A percentile compares a stretch with the other conserved stretches of the same genome.
Conservation (phyloP, 2,888 invertebrate genomes). For the Xylophagus ater region DNA sequence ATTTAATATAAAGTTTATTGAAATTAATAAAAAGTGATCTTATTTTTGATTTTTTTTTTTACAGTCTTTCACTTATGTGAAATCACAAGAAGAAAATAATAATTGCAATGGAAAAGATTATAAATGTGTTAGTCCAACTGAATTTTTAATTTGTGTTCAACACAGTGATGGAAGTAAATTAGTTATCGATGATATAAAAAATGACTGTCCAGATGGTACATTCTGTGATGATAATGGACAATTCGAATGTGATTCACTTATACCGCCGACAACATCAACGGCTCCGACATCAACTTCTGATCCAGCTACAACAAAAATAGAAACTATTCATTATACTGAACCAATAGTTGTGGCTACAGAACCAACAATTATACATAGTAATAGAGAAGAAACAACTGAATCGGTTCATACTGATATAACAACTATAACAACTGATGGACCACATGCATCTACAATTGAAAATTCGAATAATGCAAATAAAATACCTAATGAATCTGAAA, state of each 20-base stretch:
- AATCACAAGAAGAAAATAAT: constrained; percentile 4
- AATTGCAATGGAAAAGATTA: constrained; percentile 42
- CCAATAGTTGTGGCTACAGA: neutral
- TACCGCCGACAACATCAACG: constrained; percentile 21
- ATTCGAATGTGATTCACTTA: constrained; percentile 40
- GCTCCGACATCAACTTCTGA: constrained; percentile 14
- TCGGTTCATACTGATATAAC: neutral
- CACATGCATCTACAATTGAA: no score
- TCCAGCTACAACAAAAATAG: constrained; percentile 7
- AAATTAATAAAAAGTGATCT: neutral
- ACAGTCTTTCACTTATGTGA: constrained; percentile 6
- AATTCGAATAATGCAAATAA: no score
- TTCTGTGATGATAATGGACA: constrained; percentile 33
- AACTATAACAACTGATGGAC: neutral
- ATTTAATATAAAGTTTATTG: neutral
- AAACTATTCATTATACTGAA: neutral
- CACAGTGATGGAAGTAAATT: constrained; percentile 38
- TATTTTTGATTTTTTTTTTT: constrained; percentile 5
- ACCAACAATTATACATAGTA: neutral
- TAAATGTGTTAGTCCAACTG: constrained; percentile 41
- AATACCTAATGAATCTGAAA: no score
- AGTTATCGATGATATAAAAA: constrained; percentile 38
- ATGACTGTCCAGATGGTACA: constrained; percentile 38
- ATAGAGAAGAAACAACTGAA: neutral
- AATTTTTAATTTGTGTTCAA: constrained; percentile 44